Evolutionary conservation across 37 sponge, comb jelly and placozoan genomes (phyloP).

Genomic region (Chondrosia reniformis): DNA sequence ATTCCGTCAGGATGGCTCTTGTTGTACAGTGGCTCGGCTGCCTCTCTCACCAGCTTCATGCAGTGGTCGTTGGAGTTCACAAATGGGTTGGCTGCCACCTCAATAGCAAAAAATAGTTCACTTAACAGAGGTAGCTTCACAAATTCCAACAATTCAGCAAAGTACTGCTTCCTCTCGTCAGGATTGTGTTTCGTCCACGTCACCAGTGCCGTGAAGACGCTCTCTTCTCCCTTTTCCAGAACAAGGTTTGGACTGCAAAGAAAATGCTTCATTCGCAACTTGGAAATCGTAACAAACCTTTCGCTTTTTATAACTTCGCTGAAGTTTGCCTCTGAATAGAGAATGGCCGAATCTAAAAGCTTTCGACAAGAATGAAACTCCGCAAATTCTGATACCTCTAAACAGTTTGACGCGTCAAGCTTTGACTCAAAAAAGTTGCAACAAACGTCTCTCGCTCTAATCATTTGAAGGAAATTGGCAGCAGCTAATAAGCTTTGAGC

Average conservation of each 20-base stretch:
- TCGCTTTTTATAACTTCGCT: constrained; percentile 64
- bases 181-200: constrained; percentile 70
- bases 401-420: constrained; percentile 63
- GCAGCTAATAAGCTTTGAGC: constrained; percentile 74
- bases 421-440: constrained; percentile 73
- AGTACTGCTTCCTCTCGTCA: constrained; percentile 41
- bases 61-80: constrained; percentile 70
- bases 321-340: constrained; percentile 53
- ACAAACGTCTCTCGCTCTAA: constrained; percentile 63
- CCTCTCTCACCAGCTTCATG: constrained; percentile 79
- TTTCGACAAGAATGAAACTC: constrained; percentile 77
- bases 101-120: constrained; percentile 83
- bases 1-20: constrained; percentile 55
- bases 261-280: constrained; percentile 61
- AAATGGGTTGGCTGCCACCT: constrained; percentile 78
- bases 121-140: constrained; percentile 83
- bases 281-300: constrained; percentile 57
- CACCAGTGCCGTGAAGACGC: constrained; percentile 69
- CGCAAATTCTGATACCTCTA: constrained; percentile 83
- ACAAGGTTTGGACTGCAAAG: constrained; percentile 59
- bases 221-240: constrained; percentile 73
- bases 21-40: constrained; percentile 73
- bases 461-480: constrained; percentile 80
- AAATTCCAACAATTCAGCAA: constrained; percentile 59
- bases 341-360: constrained; percentile 55